Evolutionary conservation across 2,888 invertebrate genomes (phyloP).

Genomic region (Nephrotoma flavescens): DNA sequence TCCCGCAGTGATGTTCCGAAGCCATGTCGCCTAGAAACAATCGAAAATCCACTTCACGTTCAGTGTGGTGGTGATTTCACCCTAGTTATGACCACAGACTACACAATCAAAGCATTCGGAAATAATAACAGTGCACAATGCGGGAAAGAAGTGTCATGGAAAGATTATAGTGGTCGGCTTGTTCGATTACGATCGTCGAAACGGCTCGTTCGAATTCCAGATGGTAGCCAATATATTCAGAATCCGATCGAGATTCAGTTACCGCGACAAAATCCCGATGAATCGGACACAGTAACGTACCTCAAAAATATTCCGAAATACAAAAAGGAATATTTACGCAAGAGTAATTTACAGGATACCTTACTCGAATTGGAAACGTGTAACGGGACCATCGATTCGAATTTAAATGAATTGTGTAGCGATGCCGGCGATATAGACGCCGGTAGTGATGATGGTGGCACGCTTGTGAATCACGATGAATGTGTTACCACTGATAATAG

Average conservation of each 20-base stretch:
- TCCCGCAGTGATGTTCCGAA: slow-evolving; percentile 25
- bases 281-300: slow-evolving; percentile 28
- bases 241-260: slow-evolving; percentile 28
- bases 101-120: slow-evolving; percentile 30
- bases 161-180: slow-evolving; percentile 26
- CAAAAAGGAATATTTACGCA: slow-evolving; percentile 24
- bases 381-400: slow-evolving; percentile 5
- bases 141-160: slow-evolving; percentile 25
- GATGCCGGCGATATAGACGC: neutral
- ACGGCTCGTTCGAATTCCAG: slow-evolving; percentile 28
- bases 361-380: neutral
- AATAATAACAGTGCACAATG: slow-evolving; percentile 32
- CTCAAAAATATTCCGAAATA: slow-evolving; percentile 29
- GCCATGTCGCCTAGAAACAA: slow-evolving; percentile 26
- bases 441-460: neutral
- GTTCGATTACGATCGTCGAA: slow-evolving; percentile 30
- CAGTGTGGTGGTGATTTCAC: slow-evolving; percentile 33
- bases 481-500: neutral
- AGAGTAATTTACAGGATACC: slow-evolving; percentile 20
- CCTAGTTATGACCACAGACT: slow-evolving; percentile 29
- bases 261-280: slow-evolving; percentile 27
- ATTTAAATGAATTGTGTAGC: slow-evolving; percentile 4
- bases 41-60: slow-evolving; percentile 28
- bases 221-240: slow-evolving; percentile 29
- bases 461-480: neutral